A percentile compares a stretch with the other conserved stretches of the same genome.
These are phyloP conservation scores for Panonychus citri DNA, from an alignment of 1,140 invertebrate genomes.

Conservation along the genomic window DNA sequence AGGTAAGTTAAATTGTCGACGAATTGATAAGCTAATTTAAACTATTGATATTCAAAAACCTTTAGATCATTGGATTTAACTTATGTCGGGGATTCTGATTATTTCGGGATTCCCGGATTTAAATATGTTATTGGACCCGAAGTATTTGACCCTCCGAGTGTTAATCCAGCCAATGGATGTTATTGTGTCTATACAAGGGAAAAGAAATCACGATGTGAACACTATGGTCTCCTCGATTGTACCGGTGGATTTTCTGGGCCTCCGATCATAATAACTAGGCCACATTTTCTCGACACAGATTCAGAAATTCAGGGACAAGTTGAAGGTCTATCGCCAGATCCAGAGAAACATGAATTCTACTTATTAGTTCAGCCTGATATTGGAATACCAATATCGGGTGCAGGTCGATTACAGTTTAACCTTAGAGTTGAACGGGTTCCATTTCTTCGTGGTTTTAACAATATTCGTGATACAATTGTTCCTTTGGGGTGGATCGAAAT, in stretches of 20 bases:
- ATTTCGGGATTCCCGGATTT: constrained; percentile 2
- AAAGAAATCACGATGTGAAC: not conserved
- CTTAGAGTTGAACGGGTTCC: not conserved
- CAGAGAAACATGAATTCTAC: constrained; percentile 27
- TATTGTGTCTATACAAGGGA: not conserved
- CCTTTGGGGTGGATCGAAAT: not conserved
- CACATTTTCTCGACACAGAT: not conserved
- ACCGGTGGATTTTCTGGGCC: not conserved
- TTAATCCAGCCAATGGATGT: constrained; percentile 14
- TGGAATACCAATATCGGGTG: not conserved
- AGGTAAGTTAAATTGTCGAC: not conserved
- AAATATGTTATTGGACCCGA: not conserved
- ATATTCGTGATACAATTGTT: not conserved
- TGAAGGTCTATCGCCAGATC: not conserved
- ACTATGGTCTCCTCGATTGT: not conserved
- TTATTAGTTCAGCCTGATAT: constrained; percentile 48
- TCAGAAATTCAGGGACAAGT: not conserved
- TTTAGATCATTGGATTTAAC: not conserved
- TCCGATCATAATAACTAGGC: not conserved
- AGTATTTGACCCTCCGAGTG: not conserved
- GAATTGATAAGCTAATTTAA: not conserved
- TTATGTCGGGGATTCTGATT: not conserved
- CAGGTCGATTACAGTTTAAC: not conserved
- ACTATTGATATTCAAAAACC: not conserved
- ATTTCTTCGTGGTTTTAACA: not conserved